Percentiles rank a stretch among this genome's conserved stretches.
Conservation (phyloP, 2,113 vertebrate species). For the Vidua macroura region DNA sequence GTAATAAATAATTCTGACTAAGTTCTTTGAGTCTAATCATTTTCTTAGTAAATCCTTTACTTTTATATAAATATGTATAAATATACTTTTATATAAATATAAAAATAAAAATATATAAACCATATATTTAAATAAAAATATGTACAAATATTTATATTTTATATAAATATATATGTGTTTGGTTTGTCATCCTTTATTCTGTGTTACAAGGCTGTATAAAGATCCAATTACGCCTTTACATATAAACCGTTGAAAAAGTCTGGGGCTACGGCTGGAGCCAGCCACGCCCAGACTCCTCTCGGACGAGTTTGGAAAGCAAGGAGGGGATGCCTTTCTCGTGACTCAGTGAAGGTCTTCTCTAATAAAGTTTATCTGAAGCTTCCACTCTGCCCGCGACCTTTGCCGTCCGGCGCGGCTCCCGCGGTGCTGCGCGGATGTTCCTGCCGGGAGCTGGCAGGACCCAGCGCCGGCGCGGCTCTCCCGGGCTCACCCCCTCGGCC, state of each 20-base stretch:
- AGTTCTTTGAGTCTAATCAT: neutral
- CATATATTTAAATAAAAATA: neutral
- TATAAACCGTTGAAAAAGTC: fast-evolving
- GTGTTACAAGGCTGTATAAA: neutral
- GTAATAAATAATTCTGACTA: neutral
- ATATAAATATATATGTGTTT: neutral
- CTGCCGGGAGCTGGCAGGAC: fast-evolving
- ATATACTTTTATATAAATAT: neutral
- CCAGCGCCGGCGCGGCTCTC: fast-evolving
- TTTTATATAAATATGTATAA: neutral
- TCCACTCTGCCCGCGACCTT: fast-evolving
- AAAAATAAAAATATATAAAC: no score
- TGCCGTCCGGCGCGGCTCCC: fast-evolving
- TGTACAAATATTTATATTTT: neutral
- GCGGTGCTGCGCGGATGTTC: fast-evolving
- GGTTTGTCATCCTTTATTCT: neutral
- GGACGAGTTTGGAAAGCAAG: neutral
- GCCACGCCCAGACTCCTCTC: neutral
- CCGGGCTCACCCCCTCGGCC: fast-evolving
- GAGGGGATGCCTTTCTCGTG: neutral
- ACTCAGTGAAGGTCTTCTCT: neutral
- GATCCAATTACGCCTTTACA: no score
- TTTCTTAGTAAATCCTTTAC: neutral
- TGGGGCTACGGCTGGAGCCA: fast-evolving
- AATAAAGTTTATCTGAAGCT: neutral